A percentile compares a stretch with the other conserved stretches of the same genome.
Evolutionary conservation across 2,888 invertebrate genomes (phyloP).

Genomic region (Drosophila conformis): DNA sequence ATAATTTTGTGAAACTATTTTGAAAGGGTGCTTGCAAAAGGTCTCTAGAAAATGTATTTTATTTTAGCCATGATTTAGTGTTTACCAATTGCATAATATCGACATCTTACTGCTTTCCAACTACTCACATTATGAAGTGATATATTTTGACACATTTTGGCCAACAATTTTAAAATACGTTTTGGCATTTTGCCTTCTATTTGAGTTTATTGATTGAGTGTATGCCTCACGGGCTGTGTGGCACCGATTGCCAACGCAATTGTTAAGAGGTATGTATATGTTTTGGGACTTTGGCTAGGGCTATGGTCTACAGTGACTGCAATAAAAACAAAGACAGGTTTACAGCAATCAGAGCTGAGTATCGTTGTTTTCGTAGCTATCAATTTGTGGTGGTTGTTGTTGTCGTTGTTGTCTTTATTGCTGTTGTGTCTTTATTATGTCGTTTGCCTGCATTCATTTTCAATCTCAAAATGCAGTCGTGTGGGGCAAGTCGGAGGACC

Average conservation of each 20-base stretch:
- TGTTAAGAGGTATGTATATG: conserved; percentile 2
- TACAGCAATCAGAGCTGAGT: conserved; percentile 8
- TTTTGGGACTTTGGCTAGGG: conserved; percentile 5
- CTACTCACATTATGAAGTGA: conserved; percentile 27
- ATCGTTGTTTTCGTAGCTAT: conserved; percentile 58
- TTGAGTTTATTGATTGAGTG: conserved; percentile 2
- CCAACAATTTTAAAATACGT: conserved; percentile 13
- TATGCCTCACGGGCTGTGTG: conserved; percentile 24
- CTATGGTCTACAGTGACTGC: conserved; percentile 14
- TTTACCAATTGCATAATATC: conserved; percentile 18
- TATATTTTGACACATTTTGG: conserved; percentile 56
- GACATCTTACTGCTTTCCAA: conserved; percentile 1
- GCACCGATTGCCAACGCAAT: conserved; percentile 26
- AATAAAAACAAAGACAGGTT: conserved; percentile 45
- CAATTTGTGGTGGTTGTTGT: conserved; percentile 40
- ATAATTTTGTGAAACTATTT: neutral
- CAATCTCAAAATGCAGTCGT: conserved; percentile 49
- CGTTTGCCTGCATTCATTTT: conserved; percentile 61
- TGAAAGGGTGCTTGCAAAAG: neutral
- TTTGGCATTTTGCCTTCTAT: conserved; percentile 1
- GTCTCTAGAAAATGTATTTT: neutral
- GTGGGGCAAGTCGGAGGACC: conserved; percentile 43
- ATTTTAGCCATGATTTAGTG: conserved; percentile 5
- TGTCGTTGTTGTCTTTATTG: conserved; percentile 44
- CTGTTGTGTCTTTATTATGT: conserved; percentile 74